Percentiles rank a stretch among this genome's conserved stretches.
phyloP scores from a whole-genome alignment of 2,888 invertebrate genomes.

The Melanargia galathea region DNA sequence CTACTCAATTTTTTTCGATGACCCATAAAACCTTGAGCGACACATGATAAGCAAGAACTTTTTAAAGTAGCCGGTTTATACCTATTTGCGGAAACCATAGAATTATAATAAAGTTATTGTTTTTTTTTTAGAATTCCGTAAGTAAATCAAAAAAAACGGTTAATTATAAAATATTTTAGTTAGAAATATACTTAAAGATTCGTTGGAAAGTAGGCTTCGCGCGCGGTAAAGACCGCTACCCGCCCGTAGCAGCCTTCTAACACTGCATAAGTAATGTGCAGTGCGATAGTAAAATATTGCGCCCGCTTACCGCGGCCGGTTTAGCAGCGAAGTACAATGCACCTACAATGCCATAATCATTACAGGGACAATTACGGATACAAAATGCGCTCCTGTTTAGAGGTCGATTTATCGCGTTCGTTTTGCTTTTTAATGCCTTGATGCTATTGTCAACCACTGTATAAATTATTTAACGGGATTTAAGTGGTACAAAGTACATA shows the following conservation, averaged over 20 bases:
- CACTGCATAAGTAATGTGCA: conserved; percentile 64
- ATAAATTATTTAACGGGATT: conserved; percentile 11
- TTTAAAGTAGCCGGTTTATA: conserved; percentile 31
- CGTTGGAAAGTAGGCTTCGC: conserved; percentile 34
- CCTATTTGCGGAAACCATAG: conserved; percentile 19
- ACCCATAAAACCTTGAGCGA: conserved; percentile 28
- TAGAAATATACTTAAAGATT: conserved; percentile 12
- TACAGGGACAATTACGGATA: conserved; percentile 68
- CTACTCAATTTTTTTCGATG: conserved; percentile 43
- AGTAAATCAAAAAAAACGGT: conserved; percentile 7
- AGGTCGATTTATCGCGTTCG: conserved; percentile 35
- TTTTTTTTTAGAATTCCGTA: conserved; percentile 2
- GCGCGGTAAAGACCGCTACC: conserved; percentile 61
- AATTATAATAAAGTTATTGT: too few relatives aligned
- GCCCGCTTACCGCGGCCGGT: conserved; percentile 67
- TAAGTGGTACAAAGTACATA: background rate
- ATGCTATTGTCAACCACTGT: conserved; percentile 19
- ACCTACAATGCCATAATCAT: conserved; percentile 75
- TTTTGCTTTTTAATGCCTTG: conserved; percentile 27
- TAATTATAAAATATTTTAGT: conserved; percentile 15
- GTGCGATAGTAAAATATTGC: conserved; percentile 59
- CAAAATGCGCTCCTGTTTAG: conserved; percentile 53
- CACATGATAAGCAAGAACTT: conserved; percentile 20
- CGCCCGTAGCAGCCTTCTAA: conserved; percentile 72
- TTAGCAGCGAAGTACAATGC: conserved; percentile 58